Percentiles rank a stretch among this genome's conserved stretches.
phyloP scores from a whole-genome alignment of 2,888 invertebrate genomes.

The Ecliptopera silaceata region DNA sequence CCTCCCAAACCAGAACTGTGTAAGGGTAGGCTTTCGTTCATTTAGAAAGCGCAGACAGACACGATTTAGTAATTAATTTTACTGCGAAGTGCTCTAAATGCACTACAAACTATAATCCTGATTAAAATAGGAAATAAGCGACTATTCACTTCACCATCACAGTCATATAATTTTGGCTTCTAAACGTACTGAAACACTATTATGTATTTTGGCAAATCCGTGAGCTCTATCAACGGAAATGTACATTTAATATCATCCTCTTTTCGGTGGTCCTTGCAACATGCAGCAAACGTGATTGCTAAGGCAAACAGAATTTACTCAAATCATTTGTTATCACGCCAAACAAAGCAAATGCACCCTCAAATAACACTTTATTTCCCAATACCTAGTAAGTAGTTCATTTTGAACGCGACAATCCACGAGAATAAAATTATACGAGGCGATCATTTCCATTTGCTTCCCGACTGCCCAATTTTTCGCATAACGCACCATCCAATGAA shows the following conservation, averaged over 20 bases:
- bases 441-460: conserved; percentile 77
- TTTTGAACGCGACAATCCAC: conserved; percentile 64
- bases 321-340: conserved; percentile 19
- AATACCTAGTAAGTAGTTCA: conserved; percentile 45
- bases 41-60: conserved; percentile 66
- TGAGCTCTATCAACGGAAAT: conserved; percentile 38
- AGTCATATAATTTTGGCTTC: conserved; percentile 74
- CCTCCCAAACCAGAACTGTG: conserved; percentile 50
- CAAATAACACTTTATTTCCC: conserved; percentile 29
- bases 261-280: conserved; percentile 34
- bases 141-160: conserved; percentile 74
- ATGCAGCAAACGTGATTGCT: conserved; percentile 23
- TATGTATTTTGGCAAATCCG: conserved; percentile 64
- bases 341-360: conserved; percentile 33
- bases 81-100: conserved; percentile 79
- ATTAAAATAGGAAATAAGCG: conserved; percentile 79
- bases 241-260: conserved; percentile 37
- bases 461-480: conserved; percentile 79
- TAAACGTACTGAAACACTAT: conserved; percentile 67
- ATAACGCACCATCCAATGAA: conserved; percentile 79
- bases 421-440: conserved; percentile 66
- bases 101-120: conserved; percentile 81
- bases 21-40: conserved; percentile 57
- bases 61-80: conserved; percentile 81
- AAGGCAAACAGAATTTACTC: conserved; percentile 36